Conservation (phyloP, 2,888 invertebrate genomes). For the Hypselothyrea guttata region DNA sequence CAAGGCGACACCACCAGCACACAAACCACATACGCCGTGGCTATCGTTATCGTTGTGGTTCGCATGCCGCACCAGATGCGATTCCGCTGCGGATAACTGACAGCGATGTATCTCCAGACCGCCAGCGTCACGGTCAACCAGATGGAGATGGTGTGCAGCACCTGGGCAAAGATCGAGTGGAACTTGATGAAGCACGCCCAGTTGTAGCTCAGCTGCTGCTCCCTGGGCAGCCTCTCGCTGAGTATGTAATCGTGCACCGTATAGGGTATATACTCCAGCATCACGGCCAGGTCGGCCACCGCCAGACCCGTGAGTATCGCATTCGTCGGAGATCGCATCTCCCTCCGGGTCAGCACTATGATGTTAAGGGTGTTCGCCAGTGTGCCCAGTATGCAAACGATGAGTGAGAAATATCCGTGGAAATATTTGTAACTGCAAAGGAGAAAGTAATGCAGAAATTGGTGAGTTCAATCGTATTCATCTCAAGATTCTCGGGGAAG, state of each 20-base stretch:
- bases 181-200: constrained; percentile 93
- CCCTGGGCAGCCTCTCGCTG: constrained; percentile 81
- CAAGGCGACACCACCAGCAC: constrained; percentile 88
- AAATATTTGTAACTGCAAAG: constrained; percentile 87
- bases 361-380: constrained; percentile 96
- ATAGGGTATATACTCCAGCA: constrained; percentile 96
- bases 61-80: constrained; percentile 91
- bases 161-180: constrained; percentile 94
- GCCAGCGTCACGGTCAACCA: constrained; percentile 96
- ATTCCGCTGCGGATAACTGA: constrained; percentile 91
- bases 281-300: constrained; percentile 95
- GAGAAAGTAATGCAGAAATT: too few species aligned
- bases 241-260: constrained; percentile 91
- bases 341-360: constrained; percentile 92
- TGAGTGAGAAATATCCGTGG: constrained; percentile 93
- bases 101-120: constrained; percentile 95
- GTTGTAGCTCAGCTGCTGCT: constrained; percentile 85
- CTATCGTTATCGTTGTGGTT: constrained; percentile 90
- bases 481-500: too few species aligned
- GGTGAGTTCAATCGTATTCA: too few species aligned
- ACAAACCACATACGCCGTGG: constrained; percentile 90
- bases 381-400: constrained; percentile 94
- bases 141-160: constrained; percentile 94
- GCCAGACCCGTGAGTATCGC: constrained; percentile 95
- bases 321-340: constrained; percentile 96